Evolutionary conservation across 2,113 vertebrate genomes (phyloP), one percentile per base, ranked within the genome.

Genomic region (Leptobrachium leishanense): DNA sequence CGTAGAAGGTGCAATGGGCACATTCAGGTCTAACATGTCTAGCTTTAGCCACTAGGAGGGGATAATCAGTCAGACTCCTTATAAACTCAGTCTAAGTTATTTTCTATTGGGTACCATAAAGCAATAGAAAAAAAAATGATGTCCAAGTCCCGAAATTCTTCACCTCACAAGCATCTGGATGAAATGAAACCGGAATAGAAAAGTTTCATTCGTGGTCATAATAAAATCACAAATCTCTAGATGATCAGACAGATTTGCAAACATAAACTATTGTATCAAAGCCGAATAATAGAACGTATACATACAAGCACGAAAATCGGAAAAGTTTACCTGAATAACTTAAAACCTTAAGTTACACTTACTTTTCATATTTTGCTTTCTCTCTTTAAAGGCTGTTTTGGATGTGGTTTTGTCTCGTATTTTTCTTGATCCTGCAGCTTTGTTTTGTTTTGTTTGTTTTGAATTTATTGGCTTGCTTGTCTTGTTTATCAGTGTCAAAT

Each of bases 341-440:
- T 31, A 31, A 59, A 55, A 66, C 12, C 6, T 10, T 12, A 73
- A 73, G 8, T 44, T 79, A 15, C 11, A 80, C 77, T 80, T 80
- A 80, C 77, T 73, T 80, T 74, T 80, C 77, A 80, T 80, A 80
- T 67, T 74, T 74, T 13, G 59, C 43, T 31, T 72, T 68, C 40
- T 44, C 64, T 67, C 53, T 62, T 40, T n/a, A 10, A 40, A 74
- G 31, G 63, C 59, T 55, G 71, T 46, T 73, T 66, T 57, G 77
- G 39, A 55, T 9, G 46, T 66, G 13, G 46, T 63, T 43, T 76
- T 79, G 41, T 46, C 42, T 68, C 62, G 66, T 43, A 44, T 62
- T 55, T 46, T 80, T 57, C 71, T 68, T 65, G 74, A 54, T 43
- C 41, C 67, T n/a, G 13, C 12, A 39, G 64, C 20, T 73, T 67